phyloP scores from a whole-genome alignment of 2,888 invertebrate species.

The Limnephilus rhombicus region DNA sequence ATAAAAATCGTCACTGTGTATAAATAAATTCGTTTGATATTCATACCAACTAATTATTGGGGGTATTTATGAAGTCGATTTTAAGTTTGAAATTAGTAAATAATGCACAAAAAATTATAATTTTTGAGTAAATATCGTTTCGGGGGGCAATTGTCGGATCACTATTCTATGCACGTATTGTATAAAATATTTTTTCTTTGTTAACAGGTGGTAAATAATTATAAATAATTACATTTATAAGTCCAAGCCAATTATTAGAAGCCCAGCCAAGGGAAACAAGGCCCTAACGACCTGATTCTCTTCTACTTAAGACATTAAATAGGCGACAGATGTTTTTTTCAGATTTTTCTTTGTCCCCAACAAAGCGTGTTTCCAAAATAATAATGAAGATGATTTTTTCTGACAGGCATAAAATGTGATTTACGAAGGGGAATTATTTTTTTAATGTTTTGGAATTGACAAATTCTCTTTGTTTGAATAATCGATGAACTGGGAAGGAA shows the following conservation, averaged over 20 bases:
- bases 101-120: no score
- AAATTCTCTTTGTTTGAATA: background rate
- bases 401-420: background rate
- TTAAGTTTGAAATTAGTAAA: no score
- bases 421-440: background rate
- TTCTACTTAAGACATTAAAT: background rate
- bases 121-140: no score
- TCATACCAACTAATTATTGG: no score
- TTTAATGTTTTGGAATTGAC: background rate
- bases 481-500: background rate
- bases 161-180: background rate
- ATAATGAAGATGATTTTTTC: background rate
- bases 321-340: background rate
- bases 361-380: background rate
- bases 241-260: background rate
- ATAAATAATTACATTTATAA: background rate
- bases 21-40: no score
- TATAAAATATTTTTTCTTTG: background rate
- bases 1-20: no score
- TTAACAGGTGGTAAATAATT: background rate
- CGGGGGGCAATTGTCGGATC: no score
- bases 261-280: background rate
- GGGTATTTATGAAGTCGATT: no score
- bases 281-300: background rate
- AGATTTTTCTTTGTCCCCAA: background rate